Base-by-base conservation (phyloP, 2,888 invertebrate species). In the Dasypogon diadema region DNA sequence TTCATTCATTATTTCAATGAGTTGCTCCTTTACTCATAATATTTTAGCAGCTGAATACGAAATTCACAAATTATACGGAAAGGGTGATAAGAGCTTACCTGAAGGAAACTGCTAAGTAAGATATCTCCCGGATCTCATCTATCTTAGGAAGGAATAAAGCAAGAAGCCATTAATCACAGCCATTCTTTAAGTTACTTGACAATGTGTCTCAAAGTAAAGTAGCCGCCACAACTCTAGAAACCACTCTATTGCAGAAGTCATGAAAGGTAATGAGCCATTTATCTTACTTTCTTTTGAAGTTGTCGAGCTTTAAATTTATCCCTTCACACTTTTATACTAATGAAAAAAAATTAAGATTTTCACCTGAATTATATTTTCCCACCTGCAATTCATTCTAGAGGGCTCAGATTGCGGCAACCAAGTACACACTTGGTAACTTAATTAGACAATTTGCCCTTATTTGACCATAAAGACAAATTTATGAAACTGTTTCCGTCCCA, bases 401-500 rank as follows among this genome's bases (percentile, higher is more conserved):
- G n/a, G n/a, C n/a, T 8, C 34, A 10, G 34, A 30, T 10, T 30
- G 0, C 34, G 34, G 34, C 5, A 5, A 30, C 34, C 34, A 30
- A 30, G 34, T 10, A 30, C n/a, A n/a, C n/a, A 1, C 34, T 30
- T 30, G 34, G 34, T 42, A 12, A 42, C 51, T 8, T 51, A 51
- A 51, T 51, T 18, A 16, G 18, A 16, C 51, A 51, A 51, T 51
- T 51, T 51, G 21, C 51, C 18, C 18, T 51, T 3, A 8, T 18
- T 18, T 51, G 46, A 48, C 26, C 48, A 65, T 65, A 65, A 65
- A 51, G 22, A n/a, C 26, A 65, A 65, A 65, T 65, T 65, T 65
- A 65, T 46, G 22, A 22, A 65, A 24, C 2, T 14, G n/a, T 21
- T 14, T 22, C 16, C 5, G 21, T 48, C 42, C 42, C 24, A 12